Percentiles rank a stretch among this genome's conserved stretches.
These are phyloP conservation scores for Indicator indicator DNA, from an alignment of 2,113 vertebrate genomes.

Conservation along the genomic window DNA sequence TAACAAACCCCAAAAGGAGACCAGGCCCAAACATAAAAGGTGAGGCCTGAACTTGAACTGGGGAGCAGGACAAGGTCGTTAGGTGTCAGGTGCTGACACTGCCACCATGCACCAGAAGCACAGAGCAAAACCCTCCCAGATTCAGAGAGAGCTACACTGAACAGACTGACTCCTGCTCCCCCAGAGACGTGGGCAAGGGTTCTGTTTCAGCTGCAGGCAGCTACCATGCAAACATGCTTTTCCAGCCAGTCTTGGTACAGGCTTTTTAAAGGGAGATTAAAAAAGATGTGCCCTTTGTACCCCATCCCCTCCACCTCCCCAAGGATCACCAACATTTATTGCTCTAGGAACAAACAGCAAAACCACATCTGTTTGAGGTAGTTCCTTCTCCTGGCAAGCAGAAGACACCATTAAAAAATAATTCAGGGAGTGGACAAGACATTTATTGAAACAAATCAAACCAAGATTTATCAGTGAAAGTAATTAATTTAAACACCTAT, in stretches of 20 bases:
- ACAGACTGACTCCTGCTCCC: background rate
- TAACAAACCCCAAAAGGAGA: background rate
- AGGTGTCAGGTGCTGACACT: background rate
- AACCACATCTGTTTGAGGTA: background rate
- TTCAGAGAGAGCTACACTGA: background rate
- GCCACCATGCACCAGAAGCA: background rate
- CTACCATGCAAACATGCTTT: fast-evolving
- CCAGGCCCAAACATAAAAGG: fast-evolving
- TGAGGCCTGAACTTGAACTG: background rate
- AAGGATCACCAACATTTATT: background rate
- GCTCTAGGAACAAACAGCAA: background rate
- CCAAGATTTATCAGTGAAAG: background rate
- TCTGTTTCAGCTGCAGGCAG: background rate
- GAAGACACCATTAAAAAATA: background rate
- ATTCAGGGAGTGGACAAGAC: background rate
- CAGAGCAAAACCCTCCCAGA: fast-evolving
- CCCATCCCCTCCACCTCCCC: background rate
- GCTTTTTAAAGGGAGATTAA: background rate
- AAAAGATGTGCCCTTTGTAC: background rate
- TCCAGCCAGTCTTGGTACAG: background rate
- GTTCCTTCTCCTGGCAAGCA: background rate
- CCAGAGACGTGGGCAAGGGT: background rate
- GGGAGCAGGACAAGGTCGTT: background rate
- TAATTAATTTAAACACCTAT: background rate
- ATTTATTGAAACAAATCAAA: background rate